Conservation (phyloP, 2,888 invertebrate genomes). For the Stictocephala bisonia region DNA sequence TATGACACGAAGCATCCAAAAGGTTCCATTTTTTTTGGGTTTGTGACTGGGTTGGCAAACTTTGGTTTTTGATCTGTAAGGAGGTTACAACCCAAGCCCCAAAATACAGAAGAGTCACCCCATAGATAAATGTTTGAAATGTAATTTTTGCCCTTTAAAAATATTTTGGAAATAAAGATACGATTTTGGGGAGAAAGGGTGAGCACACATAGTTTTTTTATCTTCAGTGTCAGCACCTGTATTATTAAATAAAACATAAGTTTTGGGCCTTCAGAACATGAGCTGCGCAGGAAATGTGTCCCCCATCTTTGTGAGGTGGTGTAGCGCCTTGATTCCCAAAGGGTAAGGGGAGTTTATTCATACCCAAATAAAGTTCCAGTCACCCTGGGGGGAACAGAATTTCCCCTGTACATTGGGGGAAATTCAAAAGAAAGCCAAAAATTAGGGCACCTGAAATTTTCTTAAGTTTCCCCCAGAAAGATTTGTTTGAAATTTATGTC, state of each 20-base stretch:
- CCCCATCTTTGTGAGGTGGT: constrained; percentile 52
- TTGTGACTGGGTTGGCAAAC: too few relatives aligned
- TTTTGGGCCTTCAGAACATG: constrained; percentile 38
- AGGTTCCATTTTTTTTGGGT: too few relatives aligned
- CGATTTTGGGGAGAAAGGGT: too few relatives aligned
- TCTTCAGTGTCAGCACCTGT: constrained; percentile 32
- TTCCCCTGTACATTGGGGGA: constrained; percentile 21
- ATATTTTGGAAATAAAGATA: too few relatives aligned
- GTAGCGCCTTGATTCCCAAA: constrained; percentile 49
- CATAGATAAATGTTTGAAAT: too few relatives aligned
- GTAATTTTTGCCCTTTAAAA: too few relatives aligned
- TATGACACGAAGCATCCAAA: too few relatives aligned
- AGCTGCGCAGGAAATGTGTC: constrained; percentile 48
- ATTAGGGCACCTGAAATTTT: not conserved
- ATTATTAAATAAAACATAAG: constrained; percentile 57
- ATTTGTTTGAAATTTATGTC: not conserved
- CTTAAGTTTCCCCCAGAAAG: too few relatives aligned
- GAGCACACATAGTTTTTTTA: too few relatives aligned
- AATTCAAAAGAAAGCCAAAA: constrained; percentile 38
- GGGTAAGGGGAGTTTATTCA: constrained; percentile 52
- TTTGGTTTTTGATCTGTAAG: too few relatives aligned
- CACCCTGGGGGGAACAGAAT: not conserved
- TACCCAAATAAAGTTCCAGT: constrained; percentile 45
- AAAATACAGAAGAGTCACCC: too few relatives aligned
- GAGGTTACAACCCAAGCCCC: too few relatives aligned